Evolutionary conservation across 2,888 invertebrate species (phyloP).

Genomic region (Trichacis sp.): DNA sequence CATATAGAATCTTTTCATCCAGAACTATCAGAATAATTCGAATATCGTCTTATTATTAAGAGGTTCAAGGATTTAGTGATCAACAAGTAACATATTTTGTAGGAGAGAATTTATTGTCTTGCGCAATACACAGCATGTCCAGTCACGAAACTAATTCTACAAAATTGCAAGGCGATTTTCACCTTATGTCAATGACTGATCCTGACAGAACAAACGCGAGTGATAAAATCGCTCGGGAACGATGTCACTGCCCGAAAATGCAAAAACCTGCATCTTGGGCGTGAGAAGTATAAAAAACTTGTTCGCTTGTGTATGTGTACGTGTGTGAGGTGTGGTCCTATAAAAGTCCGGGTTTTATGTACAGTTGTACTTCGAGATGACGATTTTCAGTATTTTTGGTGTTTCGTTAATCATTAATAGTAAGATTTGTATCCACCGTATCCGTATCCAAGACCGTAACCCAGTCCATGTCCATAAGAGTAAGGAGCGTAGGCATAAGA

Average conservation of each 20-base stretch:
- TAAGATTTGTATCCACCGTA: too few species aligned
- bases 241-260: too few species aligned
- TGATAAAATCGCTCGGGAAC: constrained; percentile 10
- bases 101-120: constrained; percentile 37
- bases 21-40: too few species aligned
- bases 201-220: constrained; percentile 9
- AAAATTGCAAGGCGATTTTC: constrained; percentile 23
- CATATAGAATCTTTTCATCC: too few species aligned
- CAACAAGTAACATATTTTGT: too few species aligned
- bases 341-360: constrained; percentile 23
- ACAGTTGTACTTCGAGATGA: constrained; percentile 20
- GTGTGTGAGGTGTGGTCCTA: constrained; percentile 2
- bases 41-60: too few species aligned
- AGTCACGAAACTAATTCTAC: constrained; percentile 23
- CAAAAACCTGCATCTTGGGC: too few species aligned
- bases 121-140: constrained; percentile 20
- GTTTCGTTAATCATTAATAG: constrained; percentile 9
- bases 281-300: too few species aligned
- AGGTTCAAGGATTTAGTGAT: too few species aligned
- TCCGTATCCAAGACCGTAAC: constrained; percentile 51
- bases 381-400: constrained; percentile 14
- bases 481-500: constrained; percentile 38
- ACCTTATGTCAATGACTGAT: constrained; percentile 9
- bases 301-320: neutral
- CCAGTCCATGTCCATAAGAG: constrained; percentile 44